These are phyloP conservation scores for Meloe dianella DNA, from an alignment of 2,888 invertebrate species.

Conservation along the genomic window DNA sequence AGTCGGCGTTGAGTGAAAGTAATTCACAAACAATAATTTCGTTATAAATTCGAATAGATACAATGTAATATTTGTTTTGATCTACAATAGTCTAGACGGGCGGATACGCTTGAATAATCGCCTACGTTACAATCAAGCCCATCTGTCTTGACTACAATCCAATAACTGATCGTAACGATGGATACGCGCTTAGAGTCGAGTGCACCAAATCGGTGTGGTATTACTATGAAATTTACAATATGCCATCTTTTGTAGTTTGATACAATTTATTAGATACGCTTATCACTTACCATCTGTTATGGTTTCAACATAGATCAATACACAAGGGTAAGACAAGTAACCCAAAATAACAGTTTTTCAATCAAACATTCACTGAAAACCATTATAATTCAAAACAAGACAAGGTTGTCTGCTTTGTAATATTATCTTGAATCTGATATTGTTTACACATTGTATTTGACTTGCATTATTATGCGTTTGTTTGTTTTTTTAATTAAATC, in stretches of 20 bases:
- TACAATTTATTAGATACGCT: neutral
- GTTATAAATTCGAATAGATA: neutral
- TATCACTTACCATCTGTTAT: neutral
- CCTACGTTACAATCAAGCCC: neutral
- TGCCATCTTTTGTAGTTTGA: no score
- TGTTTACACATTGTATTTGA: no score
- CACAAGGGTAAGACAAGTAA: neutral
- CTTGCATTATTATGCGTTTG: no score
- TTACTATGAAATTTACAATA: no score
- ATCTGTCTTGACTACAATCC: neutral
- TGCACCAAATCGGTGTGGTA: no score
- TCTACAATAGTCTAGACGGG: conserved; percentile 1
- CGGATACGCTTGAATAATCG: neutral
- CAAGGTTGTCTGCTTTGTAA: neutral
- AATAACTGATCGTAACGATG: neutral
- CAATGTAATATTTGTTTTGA: neutral
- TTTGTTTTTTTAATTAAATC: no score
- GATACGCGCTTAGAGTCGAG: neutral
- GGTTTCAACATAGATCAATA: neutral
- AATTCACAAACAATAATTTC: conserved; percentile 4
- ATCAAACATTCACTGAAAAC: neutral
- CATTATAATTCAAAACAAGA: no score
- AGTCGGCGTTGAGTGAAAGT: neutral
- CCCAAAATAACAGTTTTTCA: neutral
- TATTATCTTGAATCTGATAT: neutral